A percentile compares a stretch with the other conserved stretches of the same genome.
phyloP scores from a whole-genome alignment of 2,797 vertebrate genomes.

The Lagorchestes hirsutus region DNA sequence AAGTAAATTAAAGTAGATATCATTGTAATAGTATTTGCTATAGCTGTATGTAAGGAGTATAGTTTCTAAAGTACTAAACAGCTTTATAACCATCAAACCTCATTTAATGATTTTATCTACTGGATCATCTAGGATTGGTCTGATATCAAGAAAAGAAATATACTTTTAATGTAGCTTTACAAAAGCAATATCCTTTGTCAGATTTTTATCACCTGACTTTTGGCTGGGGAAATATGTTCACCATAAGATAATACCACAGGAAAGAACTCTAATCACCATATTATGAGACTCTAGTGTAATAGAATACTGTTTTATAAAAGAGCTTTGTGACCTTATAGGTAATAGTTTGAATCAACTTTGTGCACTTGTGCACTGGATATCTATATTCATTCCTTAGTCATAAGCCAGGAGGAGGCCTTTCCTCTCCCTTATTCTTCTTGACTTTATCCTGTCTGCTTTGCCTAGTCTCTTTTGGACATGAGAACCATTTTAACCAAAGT shows the following conservation, averaged over 20 bases:
- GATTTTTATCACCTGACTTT: not conserved
- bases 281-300: not conserved
- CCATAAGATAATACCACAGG: not conserved
- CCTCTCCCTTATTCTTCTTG: not conserved
- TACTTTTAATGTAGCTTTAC: not conserved
- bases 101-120: not conserved
- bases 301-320: not conserved
- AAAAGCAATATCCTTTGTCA: not conserved
- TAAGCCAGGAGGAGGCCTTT: not conserved
- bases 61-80: constrained; percentile 11
- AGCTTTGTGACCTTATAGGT: not conserved
- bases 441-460: not conserved
- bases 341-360: not conserved
- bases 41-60: constrained; percentile 56
- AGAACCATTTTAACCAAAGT: constrained; percentile 43
- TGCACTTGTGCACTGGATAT: not conserved
- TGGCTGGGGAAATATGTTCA: not conserved
- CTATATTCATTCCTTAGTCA: not conserved
- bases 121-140: not conserved
- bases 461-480: constrained; percentile 25
- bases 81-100: not conserved
- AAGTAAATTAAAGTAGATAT: constrained; percentile 20
- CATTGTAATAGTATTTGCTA: constrained; percentile 25
- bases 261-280: not conserved
- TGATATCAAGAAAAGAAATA: not conserved